phyloP scores from a whole-genome alignment of 2,113 vertebrate species.

The Xiphophorus hellerii region DNA sequence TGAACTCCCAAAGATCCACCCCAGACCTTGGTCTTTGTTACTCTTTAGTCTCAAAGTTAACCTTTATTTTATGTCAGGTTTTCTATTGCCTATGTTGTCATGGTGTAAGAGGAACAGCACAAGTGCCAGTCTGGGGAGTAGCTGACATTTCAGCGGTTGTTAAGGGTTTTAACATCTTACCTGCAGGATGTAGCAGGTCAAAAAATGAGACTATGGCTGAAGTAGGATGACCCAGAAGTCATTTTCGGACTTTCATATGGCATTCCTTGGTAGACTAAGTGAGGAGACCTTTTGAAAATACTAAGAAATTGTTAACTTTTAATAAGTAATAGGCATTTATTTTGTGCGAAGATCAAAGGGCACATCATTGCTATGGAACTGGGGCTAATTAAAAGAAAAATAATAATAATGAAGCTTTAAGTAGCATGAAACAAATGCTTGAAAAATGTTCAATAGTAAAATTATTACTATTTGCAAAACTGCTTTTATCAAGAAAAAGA shows the following conservation, averaged over 20 bases:
- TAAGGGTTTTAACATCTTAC: slow-evolving; percentile 58
- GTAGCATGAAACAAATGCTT: neutral
- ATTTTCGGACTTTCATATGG: slow-evolving; percentile 40
- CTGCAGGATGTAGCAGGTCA: slow-evolving; percentile 51
- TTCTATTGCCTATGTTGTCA: slow-evolving; percentile 48
- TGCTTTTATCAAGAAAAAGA: no score
- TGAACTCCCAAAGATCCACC: slow-evolving; percentile 18
- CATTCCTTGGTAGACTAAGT: slow-evolving; percentile 53
- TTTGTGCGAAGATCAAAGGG: slow-evolving; percentile 23
- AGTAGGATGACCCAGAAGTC: slow-evolving; percentile 47
- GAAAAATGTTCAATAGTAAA: slow-evolving; percentile 6
- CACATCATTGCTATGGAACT: neutral
- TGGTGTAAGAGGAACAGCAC: slow-evolving; percentile 29
- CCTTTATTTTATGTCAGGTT: slow-evolving; percentile 68
- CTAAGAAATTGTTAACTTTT: slow-evolving; percentile 53
- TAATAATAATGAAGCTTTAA: neutral
- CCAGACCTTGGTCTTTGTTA: slow-evolving; percentile 51
- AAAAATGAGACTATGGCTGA: slow-evolving; percentile 44
- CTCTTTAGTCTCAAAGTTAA: slow-evolving; percentile 61
- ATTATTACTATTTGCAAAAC: neutral
- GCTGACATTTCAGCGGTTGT: slow-evolving; percentile 71
- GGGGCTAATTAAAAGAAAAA: slow-evolving; percentile 5
- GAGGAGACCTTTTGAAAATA: slow-evolving; percentile 62
- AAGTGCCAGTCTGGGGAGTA: slow-evolving; percentile 56
- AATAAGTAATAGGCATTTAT: slow-evolving; percentile 16